These are phyloP conservation scores for Hyperoplus immaculatus DNA, from an alignment of 2,797 vertebrate species.

Conservation along the genomic window DNA sequence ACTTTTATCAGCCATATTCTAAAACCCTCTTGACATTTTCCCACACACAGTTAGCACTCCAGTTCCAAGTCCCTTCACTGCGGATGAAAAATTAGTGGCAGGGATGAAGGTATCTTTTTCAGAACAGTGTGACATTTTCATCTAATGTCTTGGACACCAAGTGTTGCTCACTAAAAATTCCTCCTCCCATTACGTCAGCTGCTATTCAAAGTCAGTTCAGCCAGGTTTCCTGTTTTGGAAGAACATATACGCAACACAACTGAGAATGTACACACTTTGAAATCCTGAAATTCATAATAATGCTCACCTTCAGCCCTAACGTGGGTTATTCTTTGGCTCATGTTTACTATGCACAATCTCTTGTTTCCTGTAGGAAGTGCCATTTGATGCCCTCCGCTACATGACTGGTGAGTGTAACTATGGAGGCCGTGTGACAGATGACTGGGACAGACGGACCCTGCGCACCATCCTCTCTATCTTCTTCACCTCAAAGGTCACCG, in stretches of 20 bases:
- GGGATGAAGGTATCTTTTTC: slow-evolving; percentile 42
- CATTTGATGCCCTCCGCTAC: slow-evolving; percentile 89
- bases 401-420: slow-evolving; percentile 93
- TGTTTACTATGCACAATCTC: not conserved
- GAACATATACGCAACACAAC: slow-evolving; percentile 2
- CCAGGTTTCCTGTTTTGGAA: not conserved
- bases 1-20: slow-evolving; percentile 72
- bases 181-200: slow-evolving; percentile 21
- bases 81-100: slow-evolving; percentile 54
- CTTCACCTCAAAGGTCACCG: slow-evolving; percentile 81
- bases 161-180: slow-evolving; percentile 65
- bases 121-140: slow-evolving; percentile 81
- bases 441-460: slow-evolving; percentile 91
- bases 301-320: too few relatives aligned
- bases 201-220: slow-evolving; percentile 20
- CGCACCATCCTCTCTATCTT: slow-evolving; percentile 89
- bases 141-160: slow-evolving; percentile 40
- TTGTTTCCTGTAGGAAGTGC: slow-evolving; percentile 85
- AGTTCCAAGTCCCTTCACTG: slow-evolving; percentile 28
- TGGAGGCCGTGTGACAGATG: slow-evolving; percentile 90
- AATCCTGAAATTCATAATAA: not conserved
- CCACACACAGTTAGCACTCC: slow-evolving; percentile 66
- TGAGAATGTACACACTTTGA: not conserved
- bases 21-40: slow-evolving; percentile 84
- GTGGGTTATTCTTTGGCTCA: not conserved